phyloP scores from a whole-genome alignment of 2,888 invertebrate species.

The Bruchidius siliquastri region DNA sequence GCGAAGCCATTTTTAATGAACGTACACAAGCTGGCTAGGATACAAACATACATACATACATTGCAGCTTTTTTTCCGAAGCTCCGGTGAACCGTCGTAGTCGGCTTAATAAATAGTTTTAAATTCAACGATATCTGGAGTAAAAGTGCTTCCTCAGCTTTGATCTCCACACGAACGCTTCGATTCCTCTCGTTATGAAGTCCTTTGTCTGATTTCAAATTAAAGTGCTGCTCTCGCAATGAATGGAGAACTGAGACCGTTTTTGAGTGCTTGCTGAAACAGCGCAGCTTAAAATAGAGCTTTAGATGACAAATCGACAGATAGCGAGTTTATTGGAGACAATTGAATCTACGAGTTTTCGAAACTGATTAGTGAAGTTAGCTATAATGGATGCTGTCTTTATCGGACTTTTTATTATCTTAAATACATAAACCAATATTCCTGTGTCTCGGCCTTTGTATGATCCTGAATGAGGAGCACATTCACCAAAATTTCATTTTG shows the following conservation, averaged over 20 bases:
- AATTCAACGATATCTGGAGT: not conserved
- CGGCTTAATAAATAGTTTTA: not conserved
- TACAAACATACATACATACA: too few relatives aligned
- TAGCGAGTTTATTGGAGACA: not conserved
- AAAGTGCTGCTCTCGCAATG: not conserved
- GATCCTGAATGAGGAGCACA: too few relatives aligned
- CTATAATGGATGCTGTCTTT: too few relatives aligned
- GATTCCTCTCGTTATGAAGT: not conserved
- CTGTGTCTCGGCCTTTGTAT: too few relatives aligned
- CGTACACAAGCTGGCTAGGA: too few relatives aligned
- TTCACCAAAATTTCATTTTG: too few relatives aligned
- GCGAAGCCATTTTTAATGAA: too few relatives aligned
- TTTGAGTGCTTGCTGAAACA: not conserved
- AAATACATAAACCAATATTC: too few relatives aligned
- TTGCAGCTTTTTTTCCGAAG: not conserved
- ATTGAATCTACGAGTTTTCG: too few relatives aligned
- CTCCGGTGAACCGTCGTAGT: not conserved
- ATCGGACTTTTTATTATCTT: too few relatives aligned
- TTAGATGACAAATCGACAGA: not conserved
- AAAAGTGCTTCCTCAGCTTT: not conserved
- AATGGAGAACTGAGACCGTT: not conserved
- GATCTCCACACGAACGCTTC: not conserved
- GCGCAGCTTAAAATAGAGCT: not conserved
- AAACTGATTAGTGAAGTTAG: too few relatives aligned
- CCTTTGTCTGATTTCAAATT: not conserved